Evolutionary conservation across 2,797 vertebrate genomes (phyloP).

Genomic region (Staurois parvus): DNA sequence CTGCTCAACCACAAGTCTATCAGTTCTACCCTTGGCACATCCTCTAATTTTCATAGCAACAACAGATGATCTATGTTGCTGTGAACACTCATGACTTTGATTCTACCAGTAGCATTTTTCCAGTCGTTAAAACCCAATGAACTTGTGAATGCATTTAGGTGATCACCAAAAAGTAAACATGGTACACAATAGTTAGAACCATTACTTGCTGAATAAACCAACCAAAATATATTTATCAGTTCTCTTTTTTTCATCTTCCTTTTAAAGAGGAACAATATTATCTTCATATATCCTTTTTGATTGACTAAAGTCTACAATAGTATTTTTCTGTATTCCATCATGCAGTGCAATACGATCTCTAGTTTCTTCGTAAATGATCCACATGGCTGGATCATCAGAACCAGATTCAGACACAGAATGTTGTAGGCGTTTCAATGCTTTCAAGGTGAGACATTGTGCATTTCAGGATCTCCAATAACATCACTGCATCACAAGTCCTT

Average conservation of each 20-base stretch:
- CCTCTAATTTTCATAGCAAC: background rate
- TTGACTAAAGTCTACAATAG: background rate
- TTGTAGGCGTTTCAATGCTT: background rate
- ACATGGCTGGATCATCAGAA: background rate
- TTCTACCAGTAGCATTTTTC: background rate
- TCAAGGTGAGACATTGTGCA: background rate
- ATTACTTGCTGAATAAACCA: background rate
- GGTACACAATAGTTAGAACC: background rate
- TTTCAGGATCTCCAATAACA: background rate
- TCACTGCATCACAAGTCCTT: background rate
- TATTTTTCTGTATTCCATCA: background rate
- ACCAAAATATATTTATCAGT: background rate
- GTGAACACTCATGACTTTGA: background rate
- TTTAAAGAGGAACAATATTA: background rate
- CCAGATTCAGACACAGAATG: background rate
- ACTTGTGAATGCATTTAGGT: background rate
- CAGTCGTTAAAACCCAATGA: background rate
- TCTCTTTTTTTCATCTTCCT: background rate
- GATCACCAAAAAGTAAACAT: background rate
- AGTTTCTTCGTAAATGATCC: background rate
- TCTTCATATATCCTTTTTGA: background rate
- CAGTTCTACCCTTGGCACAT: background rate
- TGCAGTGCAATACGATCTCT: background rate
- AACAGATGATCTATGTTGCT: conserved; percentile 3
- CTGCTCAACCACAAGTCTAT: too few relatives aligned